Base-by-base conservation (phyloP, 1,140 invertebrate species). In the Drosophila pachea region DNA sequence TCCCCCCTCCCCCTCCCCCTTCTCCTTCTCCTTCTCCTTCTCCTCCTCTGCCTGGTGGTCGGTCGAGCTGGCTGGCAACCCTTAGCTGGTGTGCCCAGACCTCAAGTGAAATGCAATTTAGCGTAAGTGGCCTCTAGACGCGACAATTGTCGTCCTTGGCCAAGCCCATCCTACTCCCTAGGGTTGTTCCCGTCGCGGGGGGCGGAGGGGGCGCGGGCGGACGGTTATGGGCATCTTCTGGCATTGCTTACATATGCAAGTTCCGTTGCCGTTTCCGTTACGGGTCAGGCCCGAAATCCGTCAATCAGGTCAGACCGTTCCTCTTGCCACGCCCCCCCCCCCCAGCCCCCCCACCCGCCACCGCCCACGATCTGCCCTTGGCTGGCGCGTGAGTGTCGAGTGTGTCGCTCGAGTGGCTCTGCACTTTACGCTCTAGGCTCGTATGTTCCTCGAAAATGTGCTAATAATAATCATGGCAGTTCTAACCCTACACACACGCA, bases 391-490 rank as follows among this genome's bases (percentile, higher is more conserved):
- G 74, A 70, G 74, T 83, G 78, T 84, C 82, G 81, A 84, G 81
- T 84, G 81, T 86, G 81, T 84, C 73, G 73, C 76, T 86, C 64
- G 81, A 84, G 81, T 84, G 82, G 79, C 64, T 76, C 68, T 61
- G 58, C 79, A 86, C 79, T 86, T 69, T 78, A 58, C 76, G 74
- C 76, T 68, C 35, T 48, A 40, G 68, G 61, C 67, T 43, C 64
- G 35, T 42, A 16, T 52, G 14, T 49, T 65, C 45, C 72, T 75
- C 76, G 84, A 32, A 22, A 83, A 83, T 83, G 79, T 84, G 79
- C 79, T 78, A 84, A 84, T 84, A 84, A 79, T 86, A 84, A 84
- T 86, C 81, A 84, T 84, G 78, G 77, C 74, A 61, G 74, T 48
- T 63, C 55, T 36, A 12, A 11, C 33, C 53, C 38, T 7, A 8